phyloP scores from a whole-genome alignment of 2,888 invertebrate species.

The Pterobdella sp. region DNA sequence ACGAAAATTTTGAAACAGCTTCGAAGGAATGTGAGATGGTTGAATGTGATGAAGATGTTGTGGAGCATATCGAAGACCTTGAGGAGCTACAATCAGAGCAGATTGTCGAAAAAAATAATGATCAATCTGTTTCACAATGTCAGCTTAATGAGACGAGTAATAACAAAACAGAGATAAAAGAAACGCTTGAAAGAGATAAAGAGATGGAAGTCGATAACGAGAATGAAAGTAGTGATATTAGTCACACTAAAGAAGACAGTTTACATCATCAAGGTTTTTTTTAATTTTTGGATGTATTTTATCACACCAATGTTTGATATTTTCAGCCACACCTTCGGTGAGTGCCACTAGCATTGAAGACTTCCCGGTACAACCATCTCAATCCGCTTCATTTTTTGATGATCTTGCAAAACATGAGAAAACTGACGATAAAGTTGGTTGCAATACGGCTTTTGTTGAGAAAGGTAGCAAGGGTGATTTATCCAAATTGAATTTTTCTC shows the following conservation, averaged over 20 bases:
- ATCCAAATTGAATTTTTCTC: not conserved
- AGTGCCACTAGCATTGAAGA: constrained; percentile 7
- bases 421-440: constrained; percentile 3
- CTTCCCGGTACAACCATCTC: not conserved
- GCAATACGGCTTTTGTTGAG: not conserved
- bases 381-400: not conserved
- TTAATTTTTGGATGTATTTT: not conserved
- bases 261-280: no score
- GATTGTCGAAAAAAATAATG: no score
- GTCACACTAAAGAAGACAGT: not conserved
- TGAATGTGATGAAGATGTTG: no score
- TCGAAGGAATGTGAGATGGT: no score
- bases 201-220: no score
- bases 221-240: not conserved
- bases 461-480: not conserved
- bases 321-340: not conserved
- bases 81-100: no score
- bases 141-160: not conserved
- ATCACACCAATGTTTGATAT: not conserved
- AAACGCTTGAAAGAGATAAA: no score
- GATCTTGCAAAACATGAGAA: not conserved
- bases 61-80: not conserved
- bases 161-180: no score
- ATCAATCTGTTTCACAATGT: no score
- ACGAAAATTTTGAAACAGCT: no score